A percentile compares a stretch with the other conserved stretches of the same genome.
phyloP scores from a whole-genome alignment of 2,888 invertebrate species.

The Caenorhabditis sp. region DNA sequence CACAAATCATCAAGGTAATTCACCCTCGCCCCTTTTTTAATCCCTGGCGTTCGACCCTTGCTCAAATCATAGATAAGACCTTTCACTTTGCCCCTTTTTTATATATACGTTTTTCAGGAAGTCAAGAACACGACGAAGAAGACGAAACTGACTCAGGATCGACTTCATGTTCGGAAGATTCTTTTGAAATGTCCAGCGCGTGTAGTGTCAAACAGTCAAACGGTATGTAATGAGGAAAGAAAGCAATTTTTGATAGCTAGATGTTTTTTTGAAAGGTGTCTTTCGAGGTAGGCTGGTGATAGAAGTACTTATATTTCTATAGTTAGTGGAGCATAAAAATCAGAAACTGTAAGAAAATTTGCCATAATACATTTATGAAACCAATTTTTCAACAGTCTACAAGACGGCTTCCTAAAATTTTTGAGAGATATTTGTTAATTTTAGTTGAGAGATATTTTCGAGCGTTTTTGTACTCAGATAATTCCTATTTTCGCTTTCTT shows the following conservation, averaged over 20 bases:
- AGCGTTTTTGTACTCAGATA: no score
- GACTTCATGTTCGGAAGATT: slow-evolving; percentile 64
- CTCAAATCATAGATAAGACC: background rate
- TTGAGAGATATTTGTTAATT: no score
- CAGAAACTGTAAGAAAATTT: no score
- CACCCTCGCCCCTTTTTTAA: background rate
- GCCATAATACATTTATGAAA: no score
- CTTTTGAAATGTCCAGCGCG: slow-evolving; percentile 63
- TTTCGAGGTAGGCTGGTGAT: background rate
- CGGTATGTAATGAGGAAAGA: background rate
- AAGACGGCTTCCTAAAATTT: no score
- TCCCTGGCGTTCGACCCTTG: background rate
- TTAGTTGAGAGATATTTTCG: no score
- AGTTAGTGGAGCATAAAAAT: no score
- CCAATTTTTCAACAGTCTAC: no score
- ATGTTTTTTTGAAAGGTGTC: no score
- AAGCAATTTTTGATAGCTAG: background rate
- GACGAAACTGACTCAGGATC: slow-evolving; percentile 53
- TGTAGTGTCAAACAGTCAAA: slow-evolving; percentile 16
- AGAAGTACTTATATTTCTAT: no score
- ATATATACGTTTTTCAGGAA: slow-evolving; percentile 17
- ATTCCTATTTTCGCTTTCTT: no score
- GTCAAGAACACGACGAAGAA: slow-evolving; percentile 27
- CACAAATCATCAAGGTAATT: slow-evolving; percentile 46
- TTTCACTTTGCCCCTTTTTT: background rate